Conservation (phyloP, 2,888 invertebrate genomes). For the Erebia aethiops region DNA sequence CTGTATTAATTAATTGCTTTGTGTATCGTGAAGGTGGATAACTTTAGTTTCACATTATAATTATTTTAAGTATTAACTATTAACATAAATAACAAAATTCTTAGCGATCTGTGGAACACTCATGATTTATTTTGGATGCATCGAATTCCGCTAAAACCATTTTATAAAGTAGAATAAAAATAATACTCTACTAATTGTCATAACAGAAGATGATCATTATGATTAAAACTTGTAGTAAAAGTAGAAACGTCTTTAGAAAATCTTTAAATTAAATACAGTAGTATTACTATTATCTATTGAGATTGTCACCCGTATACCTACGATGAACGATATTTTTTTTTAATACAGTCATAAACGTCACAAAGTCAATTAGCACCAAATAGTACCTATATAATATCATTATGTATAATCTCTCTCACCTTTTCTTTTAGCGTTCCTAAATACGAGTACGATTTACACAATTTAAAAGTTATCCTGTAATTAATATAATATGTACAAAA, state of each 20-base stretch:
- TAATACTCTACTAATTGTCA: too few relatives aligned
- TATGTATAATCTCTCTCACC: background rate
- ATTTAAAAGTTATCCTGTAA: background rate
- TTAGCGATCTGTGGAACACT: too few relatives aligned
- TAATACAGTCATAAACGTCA: slow-evolving; percentile 64
- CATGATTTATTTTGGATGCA: too few relatives aligned
- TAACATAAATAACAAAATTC: too few relatives aligned
- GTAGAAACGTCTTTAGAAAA: too few relatives aligned
- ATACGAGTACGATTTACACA: background rate
- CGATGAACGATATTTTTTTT: slow-evolving; percentile 11
- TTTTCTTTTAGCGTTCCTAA: background rate
- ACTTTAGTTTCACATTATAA: background rate
- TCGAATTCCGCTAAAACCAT: too few relatives aligned
- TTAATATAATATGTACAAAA: background rate
- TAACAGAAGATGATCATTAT: too few relatives aligned
- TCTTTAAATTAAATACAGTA: too few relatives aligned
- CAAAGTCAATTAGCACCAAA: slow-evolving; percentile 60
- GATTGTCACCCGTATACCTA: background rate
- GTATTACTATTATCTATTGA: too few relatives aligned
- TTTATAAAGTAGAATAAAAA: too few relatives aligned
- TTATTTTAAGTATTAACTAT: too few relatives aligned
- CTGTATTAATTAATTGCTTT: background rate
- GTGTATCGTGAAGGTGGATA: background rate
- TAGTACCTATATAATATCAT: background rate
- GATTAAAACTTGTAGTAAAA: too few relatives aligned